Conservation (phyloP, 2,888 invertebrate species). For the Noctua comes region DNA sequence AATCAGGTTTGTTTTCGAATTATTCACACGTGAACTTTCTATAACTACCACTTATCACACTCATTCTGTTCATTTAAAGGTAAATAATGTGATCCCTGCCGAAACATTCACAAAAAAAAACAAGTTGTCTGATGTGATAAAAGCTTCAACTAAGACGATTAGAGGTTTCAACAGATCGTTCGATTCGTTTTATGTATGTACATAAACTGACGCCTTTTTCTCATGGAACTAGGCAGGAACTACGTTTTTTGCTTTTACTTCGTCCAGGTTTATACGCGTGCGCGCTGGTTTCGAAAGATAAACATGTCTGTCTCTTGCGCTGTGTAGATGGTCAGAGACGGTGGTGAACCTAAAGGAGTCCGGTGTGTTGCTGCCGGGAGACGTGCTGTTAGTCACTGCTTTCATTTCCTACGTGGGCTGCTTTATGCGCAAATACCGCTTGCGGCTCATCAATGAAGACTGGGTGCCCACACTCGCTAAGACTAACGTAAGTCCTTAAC, state of each 20-base stretch:
- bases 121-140: neutral
- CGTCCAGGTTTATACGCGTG: neutral
- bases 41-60: neutral
- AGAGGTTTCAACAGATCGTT: neutral
- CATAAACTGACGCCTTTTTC: neutral
- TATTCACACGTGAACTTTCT: neutral
- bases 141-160: neutral
- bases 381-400: slow-evolving; percentile 96
- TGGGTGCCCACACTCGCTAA: slow-evolving; percentile 95
- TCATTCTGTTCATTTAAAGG: neutral
- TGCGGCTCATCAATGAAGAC: slow-evolving; percentile 93
- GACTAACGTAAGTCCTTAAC: slow-evolving; percentile 86
- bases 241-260: neutral
- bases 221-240: neutral
- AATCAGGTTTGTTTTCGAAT: slow-evolving; percentile 77
- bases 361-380: slow-evolving; percentile 95
- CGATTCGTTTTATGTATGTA: neutral
- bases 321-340: slow-evolving; percentile 83
- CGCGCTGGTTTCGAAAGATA: neutral
- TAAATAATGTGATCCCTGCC: neutral
- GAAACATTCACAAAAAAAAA: neutral
- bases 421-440: slow-evolving; percentile 95
- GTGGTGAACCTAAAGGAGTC: slow-evolving; percentile 92
- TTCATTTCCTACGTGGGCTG: slow-evolving; percentile 99
- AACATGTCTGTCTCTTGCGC: neutral